Conservation (phyloP, 2,113 vertebrate species). For the Benthochromis sp. region DNA sequence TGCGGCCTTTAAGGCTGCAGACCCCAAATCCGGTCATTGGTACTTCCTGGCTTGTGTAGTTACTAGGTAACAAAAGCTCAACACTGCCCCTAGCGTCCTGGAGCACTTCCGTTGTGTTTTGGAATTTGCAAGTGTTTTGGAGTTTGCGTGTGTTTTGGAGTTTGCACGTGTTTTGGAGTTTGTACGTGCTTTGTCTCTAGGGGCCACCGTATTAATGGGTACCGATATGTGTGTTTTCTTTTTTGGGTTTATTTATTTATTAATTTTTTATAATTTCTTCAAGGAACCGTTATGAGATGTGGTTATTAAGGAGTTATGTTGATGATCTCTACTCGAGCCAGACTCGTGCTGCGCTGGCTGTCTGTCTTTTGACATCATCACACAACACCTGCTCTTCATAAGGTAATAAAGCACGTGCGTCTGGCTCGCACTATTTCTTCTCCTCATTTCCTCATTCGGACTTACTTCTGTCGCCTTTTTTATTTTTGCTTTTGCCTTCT, state of each 20-base stretch:
- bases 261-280: not conserved
- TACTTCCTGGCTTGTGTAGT: too few relatives aligned
- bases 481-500: not conserved
- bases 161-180: too few relatives aligned
- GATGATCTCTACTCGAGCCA: not conserved
- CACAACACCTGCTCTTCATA: conserved; percentile 16
- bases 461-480: not conserved
- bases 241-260: not conserved
- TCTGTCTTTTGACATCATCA: not conserved
- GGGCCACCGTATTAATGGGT: not conserved
- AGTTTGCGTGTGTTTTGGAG: too few relatives aligned
- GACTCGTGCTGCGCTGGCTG: not conserved
- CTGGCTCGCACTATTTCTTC: not conserved
- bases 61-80: too few relatives aligned
- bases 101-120: too few relatives aligned
- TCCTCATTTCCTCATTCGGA: not conserved
- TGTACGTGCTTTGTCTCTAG: too few relatives aligned
- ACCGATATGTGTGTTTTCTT: not conserved
- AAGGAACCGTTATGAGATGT: not conserved
- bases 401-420: conserved; percentile 29
- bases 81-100: too few relatives aligned
- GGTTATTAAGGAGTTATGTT: not conserved
- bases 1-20: too few relatives aligned
- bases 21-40: too few relatives aligned
- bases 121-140: too few relatives aligned